phyloP scores from a whole-genome alignment of 2,797 vertebrate genomes.

The Champsocephalus gunnari region DNA sequence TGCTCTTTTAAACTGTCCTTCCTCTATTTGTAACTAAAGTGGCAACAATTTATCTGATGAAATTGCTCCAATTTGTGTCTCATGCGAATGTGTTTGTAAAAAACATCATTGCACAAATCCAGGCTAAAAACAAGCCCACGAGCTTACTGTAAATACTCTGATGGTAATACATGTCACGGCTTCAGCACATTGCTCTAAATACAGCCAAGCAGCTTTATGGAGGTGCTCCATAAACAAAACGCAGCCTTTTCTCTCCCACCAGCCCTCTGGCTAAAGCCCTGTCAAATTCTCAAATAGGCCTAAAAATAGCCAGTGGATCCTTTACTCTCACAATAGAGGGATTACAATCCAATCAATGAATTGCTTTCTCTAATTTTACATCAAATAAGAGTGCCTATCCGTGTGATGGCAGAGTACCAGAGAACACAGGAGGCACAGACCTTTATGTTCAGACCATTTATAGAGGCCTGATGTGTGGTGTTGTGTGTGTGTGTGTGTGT shows the following conservation, averaged over 20 bases:
- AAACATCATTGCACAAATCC: not conserved
- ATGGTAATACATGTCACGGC: slow-evolving; percentile 2
- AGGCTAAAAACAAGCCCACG: not conserved
- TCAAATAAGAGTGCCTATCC: slow-evolving; percentile 71
- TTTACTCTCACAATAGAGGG: slow-evolving; percentile 74
- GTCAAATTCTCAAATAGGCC: slow-evolving; percentile 68
- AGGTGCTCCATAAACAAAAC: slow-evolving; percentile 38
- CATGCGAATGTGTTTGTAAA: not conserved
- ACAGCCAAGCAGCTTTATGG: slow-evolving; percentile 32
- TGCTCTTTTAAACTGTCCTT: not conserved
- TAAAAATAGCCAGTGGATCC: slow-evolving; percentile 75
- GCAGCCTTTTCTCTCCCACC: slow-evolving; percentile 44
- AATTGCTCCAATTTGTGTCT: not conserved
- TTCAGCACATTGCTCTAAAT: not conserved
- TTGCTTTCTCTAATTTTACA: slow-evolving; percentile 79
- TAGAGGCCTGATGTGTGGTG: not conserved
- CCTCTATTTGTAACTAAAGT: not conserved
- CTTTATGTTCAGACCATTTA: slow-evolving; percentile 43
- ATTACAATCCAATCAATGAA: slow-evolving; percentile 84
- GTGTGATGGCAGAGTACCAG: slow-evolving; percentile 45
- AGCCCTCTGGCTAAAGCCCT: slow-evolving; percentile 47
- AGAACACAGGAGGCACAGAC: slow-evolving; percentile 34
- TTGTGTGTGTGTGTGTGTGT: not conserved
- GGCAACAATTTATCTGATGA: not conserved
- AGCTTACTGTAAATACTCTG: slow-evolving; percentile 9